Evolutionary conservation across 2,888 invertebrate species (phyloP).

Genomic region (Chrysodeixis includens): DNA sequence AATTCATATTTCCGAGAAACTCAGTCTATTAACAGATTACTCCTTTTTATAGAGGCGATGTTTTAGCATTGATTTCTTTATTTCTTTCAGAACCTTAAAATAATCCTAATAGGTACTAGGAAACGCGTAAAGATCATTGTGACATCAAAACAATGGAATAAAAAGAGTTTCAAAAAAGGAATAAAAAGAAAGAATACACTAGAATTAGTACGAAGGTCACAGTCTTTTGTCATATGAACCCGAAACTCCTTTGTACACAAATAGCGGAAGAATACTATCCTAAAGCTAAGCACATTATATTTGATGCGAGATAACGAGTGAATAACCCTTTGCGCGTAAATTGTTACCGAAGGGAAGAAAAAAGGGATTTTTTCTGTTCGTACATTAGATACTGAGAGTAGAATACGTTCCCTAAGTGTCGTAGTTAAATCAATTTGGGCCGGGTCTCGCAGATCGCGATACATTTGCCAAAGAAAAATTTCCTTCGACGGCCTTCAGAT

Average conservation of each 20-base stretch:
- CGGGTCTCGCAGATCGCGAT: constrained; percentile 69
- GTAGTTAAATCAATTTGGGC: constrained; percentile 76
- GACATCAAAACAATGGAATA: not conserved
- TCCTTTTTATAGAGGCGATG: too few species aligned
- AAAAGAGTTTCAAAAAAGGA: constrained; percentile 5
- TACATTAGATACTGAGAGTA: constrained; percentile 59
- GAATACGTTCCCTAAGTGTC: constrained; percentile 60
- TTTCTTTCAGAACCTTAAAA: too few species aligned
- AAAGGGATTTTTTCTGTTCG: constrained; percentile 42
- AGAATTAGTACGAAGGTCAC: constrained; percentile 34
- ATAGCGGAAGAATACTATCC: constrained; percentile 32
- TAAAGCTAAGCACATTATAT: constrained; percentile 55
- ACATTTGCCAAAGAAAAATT: constrained; percentile 65
- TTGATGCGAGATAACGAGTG: constrained; percentile 59
- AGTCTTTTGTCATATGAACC: constrained; percentile 31
- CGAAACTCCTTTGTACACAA: constrained; percentile 33
- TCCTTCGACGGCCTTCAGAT: constrained; percentile 61
- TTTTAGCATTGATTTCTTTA: too few species aligned
- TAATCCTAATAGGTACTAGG: too few species aligned
- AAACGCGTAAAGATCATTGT: too few species aligned
- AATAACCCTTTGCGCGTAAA: constrained; percentile 58
- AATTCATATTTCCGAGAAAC: too few species aligned
- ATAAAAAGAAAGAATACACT: constrained; percentile 41
- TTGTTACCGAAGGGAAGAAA: constrained; percentile 50
- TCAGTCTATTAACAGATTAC: too few species aligned